These are phyloP conservation scores for Epizoanthus ramosus DNA, from an alignment of 92 coral and sea anemone species.

Conservation along the genomic window DNA sequence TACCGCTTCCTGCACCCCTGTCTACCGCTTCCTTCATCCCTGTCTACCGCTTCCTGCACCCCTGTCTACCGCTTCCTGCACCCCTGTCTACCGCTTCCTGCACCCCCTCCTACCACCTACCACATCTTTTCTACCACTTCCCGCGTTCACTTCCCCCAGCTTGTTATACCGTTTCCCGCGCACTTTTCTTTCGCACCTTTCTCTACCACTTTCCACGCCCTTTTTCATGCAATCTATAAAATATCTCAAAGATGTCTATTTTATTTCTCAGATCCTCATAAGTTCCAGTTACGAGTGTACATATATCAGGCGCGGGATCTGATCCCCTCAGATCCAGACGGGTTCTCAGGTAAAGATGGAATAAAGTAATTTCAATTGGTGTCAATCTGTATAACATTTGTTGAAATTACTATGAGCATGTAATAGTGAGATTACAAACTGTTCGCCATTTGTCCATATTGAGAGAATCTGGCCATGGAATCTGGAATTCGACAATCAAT, in stretches of 20 bases:
- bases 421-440: not conserved
- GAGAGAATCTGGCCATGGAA: too few relatives aligned
- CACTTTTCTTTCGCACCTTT: not conserved
- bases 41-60: too few relatives aligned
- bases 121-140: too few relatives aligned
- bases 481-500: too few relatives aligned
- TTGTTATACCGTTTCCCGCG: too few relatives aligned
- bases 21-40: too few relatives aligned
- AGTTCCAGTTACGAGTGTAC: constrained; percentile 90
- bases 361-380: not conserved
- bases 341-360: constrained; percentile 77
- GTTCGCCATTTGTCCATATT: not conserved
- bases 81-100: too few relatives aligned
- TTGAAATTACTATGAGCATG: not conserved
- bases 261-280: constrained; percentile 68
- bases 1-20: too few relatives aligned
- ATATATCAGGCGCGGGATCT: constrained; percentile 92
- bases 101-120: too few relatives aligned
- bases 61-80: too few relatives aligned
- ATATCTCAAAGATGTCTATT: not conserved
- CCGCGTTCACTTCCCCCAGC: too few relatives aligned
- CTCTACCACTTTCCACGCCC: too few relatives aligned
- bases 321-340: constrained; percentile 93
- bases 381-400: not conserved
- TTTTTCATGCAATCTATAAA: not conserved